Conservation (phyloP, 2,797 vertebrate genomes). For the Pangasius sanitwongsei region DNA sequence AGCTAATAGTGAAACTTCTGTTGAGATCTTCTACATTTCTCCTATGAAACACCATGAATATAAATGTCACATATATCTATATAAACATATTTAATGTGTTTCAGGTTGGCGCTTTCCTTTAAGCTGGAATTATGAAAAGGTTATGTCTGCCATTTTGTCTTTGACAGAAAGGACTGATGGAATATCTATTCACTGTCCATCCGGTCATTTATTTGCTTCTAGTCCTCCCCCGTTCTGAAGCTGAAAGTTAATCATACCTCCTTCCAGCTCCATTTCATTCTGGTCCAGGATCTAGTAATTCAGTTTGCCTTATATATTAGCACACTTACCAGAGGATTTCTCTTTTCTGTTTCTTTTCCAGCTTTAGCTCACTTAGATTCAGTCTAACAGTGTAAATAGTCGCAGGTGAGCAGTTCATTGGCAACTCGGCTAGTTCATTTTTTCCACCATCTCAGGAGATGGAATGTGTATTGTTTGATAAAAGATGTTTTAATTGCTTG, state of each 20-base stretch:
- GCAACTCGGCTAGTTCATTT: background rate
- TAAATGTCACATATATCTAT: background rate
- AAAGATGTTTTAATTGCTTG: slow-evolving; percentile 45
- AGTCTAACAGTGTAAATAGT: slow-evolving; percentile 6
- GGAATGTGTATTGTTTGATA: background rate
- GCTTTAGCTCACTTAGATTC: background rate
- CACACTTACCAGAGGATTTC: background rate
- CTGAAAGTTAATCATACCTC: background rate
- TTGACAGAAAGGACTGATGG: background rate
- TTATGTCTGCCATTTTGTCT: background rate
- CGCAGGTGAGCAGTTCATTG: background rate
- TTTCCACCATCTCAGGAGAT: slow-evolving; percentile 7
- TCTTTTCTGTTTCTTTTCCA: background rate
- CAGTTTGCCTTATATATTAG: background rate
- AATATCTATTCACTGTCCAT: background rate
- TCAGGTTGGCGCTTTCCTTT: no score
- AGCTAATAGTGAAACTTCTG: background rate
- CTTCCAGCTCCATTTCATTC: background rate
- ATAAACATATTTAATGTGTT: background rate
- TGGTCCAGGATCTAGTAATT: background rate
- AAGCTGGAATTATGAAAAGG: background rate
- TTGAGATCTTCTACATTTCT: background rate
- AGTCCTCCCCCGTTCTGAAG: background rate
- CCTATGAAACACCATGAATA: background rate
- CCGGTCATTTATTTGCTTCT: background rate